A percentile compares a stretch with the other conserved stretches of the same genome.
Evolutionary conservation across 2,113 vertebrate genomes (phyloP).

Genomic region (Capreolus pygargus): DNA sequence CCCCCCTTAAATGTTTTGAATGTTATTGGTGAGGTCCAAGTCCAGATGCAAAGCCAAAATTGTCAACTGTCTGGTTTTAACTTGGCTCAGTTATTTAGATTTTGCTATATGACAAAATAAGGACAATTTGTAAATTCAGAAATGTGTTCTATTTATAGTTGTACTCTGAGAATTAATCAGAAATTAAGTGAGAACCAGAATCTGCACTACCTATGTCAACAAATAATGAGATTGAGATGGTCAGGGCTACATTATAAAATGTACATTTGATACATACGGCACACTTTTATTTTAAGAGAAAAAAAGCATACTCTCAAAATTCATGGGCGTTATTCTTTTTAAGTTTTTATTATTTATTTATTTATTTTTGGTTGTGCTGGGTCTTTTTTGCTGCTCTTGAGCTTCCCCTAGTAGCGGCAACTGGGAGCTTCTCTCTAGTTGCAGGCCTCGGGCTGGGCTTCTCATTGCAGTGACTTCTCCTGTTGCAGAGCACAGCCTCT

Average conservation of each 20-base stretch:
- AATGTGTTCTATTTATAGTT: background rate
- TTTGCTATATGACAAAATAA: background rate
- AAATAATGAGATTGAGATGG: background rate
- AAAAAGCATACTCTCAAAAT: background rate
- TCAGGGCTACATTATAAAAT: background rate
- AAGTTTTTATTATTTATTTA: background rate
- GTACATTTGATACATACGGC: background rate
- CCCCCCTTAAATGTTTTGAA: background rate
- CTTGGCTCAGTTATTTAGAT: background rate
- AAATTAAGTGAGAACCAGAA: background rate
- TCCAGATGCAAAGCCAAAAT: background rate
- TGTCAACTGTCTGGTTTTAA: background rate
- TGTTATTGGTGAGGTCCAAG: conserved; percentile 8
- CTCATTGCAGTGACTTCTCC: background rate
- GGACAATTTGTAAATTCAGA: background rate
- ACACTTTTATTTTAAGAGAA: background rate
- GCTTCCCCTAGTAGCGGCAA: background rate
- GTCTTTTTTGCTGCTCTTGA: background rate
- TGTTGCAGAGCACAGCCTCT: background rate
- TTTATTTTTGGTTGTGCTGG: background rate
- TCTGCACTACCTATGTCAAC: background rate
- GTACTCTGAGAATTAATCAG: background rate
- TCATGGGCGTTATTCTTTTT: background rate
- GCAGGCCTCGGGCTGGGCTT: background rate
- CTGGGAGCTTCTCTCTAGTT: background rate